Percentiles rank a stretch among this genome's conserved stretches.
Conservation (phyloP, 2,113 vertebrate species). For the Agapornis roseicollis region DNA sequence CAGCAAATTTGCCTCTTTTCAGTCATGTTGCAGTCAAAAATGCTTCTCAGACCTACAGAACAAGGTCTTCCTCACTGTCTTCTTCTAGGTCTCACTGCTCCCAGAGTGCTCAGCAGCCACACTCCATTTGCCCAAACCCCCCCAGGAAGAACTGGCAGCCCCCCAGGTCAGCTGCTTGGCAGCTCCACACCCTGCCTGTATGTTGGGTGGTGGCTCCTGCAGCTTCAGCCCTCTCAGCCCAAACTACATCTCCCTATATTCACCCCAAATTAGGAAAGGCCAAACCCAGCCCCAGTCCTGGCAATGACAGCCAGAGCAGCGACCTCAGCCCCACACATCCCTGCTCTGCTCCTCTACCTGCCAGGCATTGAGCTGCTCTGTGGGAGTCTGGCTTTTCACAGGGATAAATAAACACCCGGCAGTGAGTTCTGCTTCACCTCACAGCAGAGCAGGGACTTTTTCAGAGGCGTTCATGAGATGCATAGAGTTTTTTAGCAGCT, state of each 20-base stretch:
- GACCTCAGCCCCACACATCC: neutral
- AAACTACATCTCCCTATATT: neutral
- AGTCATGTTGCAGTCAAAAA: neutral
- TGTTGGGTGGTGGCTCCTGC: neutral
- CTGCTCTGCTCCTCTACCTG: neutral
- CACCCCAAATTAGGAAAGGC: neutral
- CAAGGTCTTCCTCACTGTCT: accelerated
- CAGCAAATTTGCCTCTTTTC: neutral
- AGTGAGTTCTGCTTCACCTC: neutral
- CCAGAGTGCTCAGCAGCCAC: neutral
- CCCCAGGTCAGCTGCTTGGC: neutral
- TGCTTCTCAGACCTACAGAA: accelerated
- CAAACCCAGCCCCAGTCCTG: neutral
- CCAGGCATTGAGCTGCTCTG: neutral
- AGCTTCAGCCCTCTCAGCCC: neutral
- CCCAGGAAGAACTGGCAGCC: neutral
- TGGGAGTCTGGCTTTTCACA: neutral
- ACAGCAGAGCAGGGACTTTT: neutral
- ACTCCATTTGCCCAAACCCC: neutral
- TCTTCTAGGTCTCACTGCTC: neutral
- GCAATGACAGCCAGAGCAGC: neutral
- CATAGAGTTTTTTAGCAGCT: neutral
- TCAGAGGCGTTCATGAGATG: neutral
- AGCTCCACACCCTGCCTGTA: neutral
- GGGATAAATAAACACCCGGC: neutral